phyloP scores from a whole-genome alignment of 2,888 invertebrate species.

The Temnothorax unifasciatus region DNA sequence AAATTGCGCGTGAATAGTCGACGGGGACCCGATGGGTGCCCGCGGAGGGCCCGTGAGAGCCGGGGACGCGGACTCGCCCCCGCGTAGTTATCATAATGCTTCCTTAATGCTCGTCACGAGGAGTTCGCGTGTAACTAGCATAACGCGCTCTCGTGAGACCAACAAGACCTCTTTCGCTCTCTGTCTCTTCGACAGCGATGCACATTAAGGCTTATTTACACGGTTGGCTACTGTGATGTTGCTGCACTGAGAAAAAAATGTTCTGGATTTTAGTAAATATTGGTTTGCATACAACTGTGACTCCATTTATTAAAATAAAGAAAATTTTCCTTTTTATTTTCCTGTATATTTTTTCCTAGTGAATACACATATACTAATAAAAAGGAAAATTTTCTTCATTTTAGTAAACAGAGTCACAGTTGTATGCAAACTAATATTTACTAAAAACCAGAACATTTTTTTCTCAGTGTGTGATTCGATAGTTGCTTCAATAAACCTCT shows the following conservation, averaged over 20 bases:
- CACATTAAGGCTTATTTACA: conserved; percentile 37
- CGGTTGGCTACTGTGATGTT: neutral
- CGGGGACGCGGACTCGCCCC: conserved; percentile 72
- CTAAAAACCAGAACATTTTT: too few species aligned
- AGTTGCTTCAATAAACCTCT: neutral
- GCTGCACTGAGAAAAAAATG: too few species aligned
- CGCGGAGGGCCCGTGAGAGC: conserved; percentile 71
- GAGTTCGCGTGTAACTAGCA: conserved; percentile 80
- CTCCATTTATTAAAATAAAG: too few species aligned
- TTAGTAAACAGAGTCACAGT: too few species aligned
- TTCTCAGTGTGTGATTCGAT: neutral
- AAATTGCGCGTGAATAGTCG: conserved; percentile 27
- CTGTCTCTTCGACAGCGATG: conserved; percentile 39
- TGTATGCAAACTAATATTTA: too few species aligned
- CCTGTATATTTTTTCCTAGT: too few species aligned
- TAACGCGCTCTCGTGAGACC: conserved; percentile 81
- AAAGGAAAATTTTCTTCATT: too few species aligned
- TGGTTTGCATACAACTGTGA: too few species aligned
- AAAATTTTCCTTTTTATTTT: too few species aligned
- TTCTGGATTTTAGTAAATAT: too few species aligned
- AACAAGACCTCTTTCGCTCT: conserved; percentile 80
- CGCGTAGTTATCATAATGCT: conserved; percentile 79
- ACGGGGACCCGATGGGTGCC: neutral
- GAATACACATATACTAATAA: too few species aligned
- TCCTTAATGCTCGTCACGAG: conserved; percentile 80